Conservation (phyloP, 2,797 vertebrate species). For the Coranthus polyacanthus region DNA sequence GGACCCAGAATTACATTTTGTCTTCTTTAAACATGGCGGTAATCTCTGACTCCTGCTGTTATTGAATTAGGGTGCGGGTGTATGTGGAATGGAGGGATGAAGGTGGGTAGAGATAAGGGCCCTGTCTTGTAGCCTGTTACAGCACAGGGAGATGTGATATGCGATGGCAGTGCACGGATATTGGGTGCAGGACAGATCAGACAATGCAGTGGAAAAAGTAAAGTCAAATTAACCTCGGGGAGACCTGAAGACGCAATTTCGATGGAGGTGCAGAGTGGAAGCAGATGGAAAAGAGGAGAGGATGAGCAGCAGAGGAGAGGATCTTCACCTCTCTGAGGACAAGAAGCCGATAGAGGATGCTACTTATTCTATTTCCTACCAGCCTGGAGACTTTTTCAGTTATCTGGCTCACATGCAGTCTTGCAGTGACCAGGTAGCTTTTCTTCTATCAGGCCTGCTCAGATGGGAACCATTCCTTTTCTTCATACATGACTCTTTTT, state of each 20-base stretch:
- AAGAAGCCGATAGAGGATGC: constrained; percentile 39
- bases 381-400: constrained; percentile 60
- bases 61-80: constrained; percentile 80
- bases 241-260: constrained; percentile 70
- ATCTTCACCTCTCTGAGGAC: constrained; percentile 65
- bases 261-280: constrained; percentile 48
- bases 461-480: constrained; percentile 35
- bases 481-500: constrained; percentile 17
- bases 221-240: constrained; percentile 83
- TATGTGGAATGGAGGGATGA: constrained; percentile 61
- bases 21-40: constrained; percentile 83
- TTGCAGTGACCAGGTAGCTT: constrained; percentile 40
- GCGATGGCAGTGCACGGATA: constrained; percentile 67
- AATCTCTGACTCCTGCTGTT: constrained; percentile 85
- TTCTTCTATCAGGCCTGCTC: constrained; percentile 40
- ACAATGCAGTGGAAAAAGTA: constrained; percentile 75
- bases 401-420: constrained; percentile 58
- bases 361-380: constrained; percentile 69
- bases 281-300: constrained; percentile 46
- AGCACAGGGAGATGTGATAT: constrained; percentile 48
- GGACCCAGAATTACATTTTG: constrained; percentile 83
- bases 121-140: constrained; percentile 63
- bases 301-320: constrained; percentile 50
- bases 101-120: constrained; percentile 71
- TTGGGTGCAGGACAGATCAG: constrained; percentile 76